Base-by-base conservation (phyloP, 2,888 invertebrate genomes). In the Volucella bombylans region DNA sequence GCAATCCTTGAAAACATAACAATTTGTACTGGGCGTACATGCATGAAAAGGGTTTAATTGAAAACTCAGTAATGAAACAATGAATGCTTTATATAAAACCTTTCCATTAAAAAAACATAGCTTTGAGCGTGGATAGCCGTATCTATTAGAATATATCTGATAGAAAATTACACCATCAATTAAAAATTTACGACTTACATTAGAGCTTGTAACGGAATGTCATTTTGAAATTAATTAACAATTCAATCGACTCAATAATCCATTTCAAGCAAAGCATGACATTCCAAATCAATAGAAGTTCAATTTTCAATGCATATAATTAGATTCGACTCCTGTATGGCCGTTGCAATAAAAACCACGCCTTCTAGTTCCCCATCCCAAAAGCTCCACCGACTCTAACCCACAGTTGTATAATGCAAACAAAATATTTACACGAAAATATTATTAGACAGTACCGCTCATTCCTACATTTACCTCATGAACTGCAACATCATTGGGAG, bases 371-470 rank as follows among this genome's bases (percentile, higher is more conserved):
- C 23, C 47, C n/a, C 52, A 59, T 67, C 39, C 67, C 43, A 50
- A 14, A 15, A 62, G 61, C 38, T 23, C 45, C 52, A 14, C 4
- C 18, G 18, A 23, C 47, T 23, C 43, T 39, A 43, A 43, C 61
- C 52, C 61, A 31, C 50, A 8, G 62, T 14, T 0, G 52, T 14
- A 38, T 11, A 41, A 69, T 52, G 49, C 71, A 49, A 67, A 41
- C 65, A 76, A 80, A 74, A 80, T 80, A 52, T 80, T 80, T 71
- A 55, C 31, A 54, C 65, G 55, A 74, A 80, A 71, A 52, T 80
- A 64, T 62, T 79, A 73, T 79, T 50, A 41, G 45, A 59, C 23
- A 43, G 62, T 61, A 61, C 38, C 54, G 23, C 11, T 12, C 8
- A 11, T 8, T 4, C 11, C 11, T 8, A 15, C 43, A 43, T 61